Conservation (phyloP, 1,140 invertebrate genomes). For the Drusus annulatus region DNA sequence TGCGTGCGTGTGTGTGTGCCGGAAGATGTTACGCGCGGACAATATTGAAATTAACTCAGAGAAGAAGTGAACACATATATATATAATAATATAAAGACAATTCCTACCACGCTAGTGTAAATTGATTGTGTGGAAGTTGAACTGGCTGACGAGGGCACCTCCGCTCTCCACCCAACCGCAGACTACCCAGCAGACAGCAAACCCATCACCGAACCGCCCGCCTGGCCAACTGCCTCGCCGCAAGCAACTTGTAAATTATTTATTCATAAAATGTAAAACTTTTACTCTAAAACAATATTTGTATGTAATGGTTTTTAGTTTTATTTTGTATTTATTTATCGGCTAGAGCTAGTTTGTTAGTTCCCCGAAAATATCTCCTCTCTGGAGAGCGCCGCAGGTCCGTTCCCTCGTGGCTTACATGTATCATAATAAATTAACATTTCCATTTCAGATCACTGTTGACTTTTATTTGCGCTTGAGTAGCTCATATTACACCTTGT, state of each 20-base stretch:
- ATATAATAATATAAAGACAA: slow-evolving; percentile 45
- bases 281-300: slow-evolving; percentile 7
- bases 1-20: slow-evolving; percentile 18
- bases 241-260: slow-evolving; percentile 14
- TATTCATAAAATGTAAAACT: slow-evolving; percentile 12
- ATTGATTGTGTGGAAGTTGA: slow-evolving; percentile 12
- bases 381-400: too few species aligned
- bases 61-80: slow-evolving; percentile 52
- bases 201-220: background rate
- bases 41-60: slow-evolving; percentile 50
- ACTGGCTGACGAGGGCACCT: too few species aligned
- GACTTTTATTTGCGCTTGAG: too few species aligned
- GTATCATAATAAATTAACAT: too few species aligned
- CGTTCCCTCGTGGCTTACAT: too few species aligned
- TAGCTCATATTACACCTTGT: too few species aligned
- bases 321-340: slow-evolving; percentile 17
- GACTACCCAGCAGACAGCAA: background rate
- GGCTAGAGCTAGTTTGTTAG: background rate
- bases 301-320: slow-evolving; percentile 4
- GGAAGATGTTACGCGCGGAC: slow-evolving; percentile 34
- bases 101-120: slow-evolving; percentile 46
- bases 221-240: background rate
- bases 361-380: too few species aligned
- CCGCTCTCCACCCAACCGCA: background rate
- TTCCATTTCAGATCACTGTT: too few species aligned